A percentile compares a stretch with the other conserved stretches of the same genome.
Conservation (phyloP, 2,113 vertebrate genomes). For the Talpa occidentalis region DNA sequence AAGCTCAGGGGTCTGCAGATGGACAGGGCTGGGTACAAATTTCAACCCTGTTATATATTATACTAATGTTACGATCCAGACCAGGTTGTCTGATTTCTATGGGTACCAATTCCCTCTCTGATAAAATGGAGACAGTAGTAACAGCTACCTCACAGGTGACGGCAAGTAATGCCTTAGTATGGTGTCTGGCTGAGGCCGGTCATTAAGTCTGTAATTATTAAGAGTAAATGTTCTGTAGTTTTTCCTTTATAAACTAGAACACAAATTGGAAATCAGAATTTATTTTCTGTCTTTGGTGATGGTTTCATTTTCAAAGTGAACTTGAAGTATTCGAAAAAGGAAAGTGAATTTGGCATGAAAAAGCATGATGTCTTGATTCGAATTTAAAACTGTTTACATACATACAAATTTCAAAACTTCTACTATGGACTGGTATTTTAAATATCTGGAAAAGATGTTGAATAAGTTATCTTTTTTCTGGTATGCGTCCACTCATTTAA, state of each 20-base stretch:
- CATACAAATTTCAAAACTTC: background rate
- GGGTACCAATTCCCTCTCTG: background rate
- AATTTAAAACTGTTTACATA: too few species aligned
- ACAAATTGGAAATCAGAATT: background rate
- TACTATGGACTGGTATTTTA: background rate
- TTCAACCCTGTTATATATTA: background rate
- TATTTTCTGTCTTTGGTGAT: constrained; percentile 37
- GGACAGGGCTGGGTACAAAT: background rate
- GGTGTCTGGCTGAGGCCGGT: background rate
- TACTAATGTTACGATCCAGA: background rate
- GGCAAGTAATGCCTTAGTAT: background rate
- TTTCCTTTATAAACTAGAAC: constrained; percentile 1
- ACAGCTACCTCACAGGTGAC: background rate
- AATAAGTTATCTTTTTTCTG: background rate
- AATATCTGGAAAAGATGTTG: constrained; percentile 18
- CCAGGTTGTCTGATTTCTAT: background rate
- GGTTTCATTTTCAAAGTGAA: constrained; percentile 54
- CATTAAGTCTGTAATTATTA: background rate
- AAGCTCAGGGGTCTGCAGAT: background rate
- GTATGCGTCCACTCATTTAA: background rate
- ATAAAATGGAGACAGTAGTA: background rate
- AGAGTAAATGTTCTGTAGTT: background rate
- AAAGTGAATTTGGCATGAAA: background rate
- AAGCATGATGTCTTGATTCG: background rate
- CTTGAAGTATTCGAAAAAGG: constrained; percentile 13